These are phyloP conservation scores for Merops nubicus DNA, from an alignment of 2,113 vertebrate genomes.

Conservation along the genomic window DNA sequence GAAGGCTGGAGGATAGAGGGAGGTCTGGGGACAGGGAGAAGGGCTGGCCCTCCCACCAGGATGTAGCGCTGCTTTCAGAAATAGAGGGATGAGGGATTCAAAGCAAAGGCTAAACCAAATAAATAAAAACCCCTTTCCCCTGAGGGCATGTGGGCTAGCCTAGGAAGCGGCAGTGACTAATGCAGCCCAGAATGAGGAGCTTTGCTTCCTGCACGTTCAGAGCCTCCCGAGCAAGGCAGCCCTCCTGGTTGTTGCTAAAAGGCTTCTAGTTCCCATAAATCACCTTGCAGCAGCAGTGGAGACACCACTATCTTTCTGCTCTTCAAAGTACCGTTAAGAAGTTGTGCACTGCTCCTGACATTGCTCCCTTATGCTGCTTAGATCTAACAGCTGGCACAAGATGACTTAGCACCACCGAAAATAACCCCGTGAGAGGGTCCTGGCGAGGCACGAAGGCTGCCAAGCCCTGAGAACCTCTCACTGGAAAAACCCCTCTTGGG, in stretches of 20 bases:
- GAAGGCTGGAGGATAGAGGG: neutral
- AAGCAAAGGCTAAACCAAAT: slow-evolving; percentile 48
- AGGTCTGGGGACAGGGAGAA: neutral
- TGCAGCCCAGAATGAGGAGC: neutral
- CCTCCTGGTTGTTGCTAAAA: neutral
- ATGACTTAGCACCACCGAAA: slow-evolving; percentile 22
- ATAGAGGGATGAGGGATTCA: neutral
- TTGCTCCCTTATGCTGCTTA: neutral
- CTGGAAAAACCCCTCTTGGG: neutral
- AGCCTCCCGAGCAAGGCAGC: neutral
- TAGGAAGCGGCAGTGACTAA: neutral
- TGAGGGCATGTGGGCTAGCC: neutral
- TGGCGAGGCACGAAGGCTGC: neutral
- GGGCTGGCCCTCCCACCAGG: slow-evolving; percentile 30
- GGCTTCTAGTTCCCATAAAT: neutral
- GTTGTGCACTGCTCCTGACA: neutral
- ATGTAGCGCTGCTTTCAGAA: slow-evolving; percentile 33
- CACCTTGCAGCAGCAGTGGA: neutral
- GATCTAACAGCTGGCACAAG: neutral
- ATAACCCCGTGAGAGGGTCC: neutral
- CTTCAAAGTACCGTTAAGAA: neutral
- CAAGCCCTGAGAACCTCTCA: neutral
- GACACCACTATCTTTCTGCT: neutral
- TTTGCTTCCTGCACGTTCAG: neutral
- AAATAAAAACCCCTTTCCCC: neutral